Evolutionary conservation across 2,797 vertebrate genomes (phyloP).

Genomic region (Mormyrus proboscirostris): DNA sequence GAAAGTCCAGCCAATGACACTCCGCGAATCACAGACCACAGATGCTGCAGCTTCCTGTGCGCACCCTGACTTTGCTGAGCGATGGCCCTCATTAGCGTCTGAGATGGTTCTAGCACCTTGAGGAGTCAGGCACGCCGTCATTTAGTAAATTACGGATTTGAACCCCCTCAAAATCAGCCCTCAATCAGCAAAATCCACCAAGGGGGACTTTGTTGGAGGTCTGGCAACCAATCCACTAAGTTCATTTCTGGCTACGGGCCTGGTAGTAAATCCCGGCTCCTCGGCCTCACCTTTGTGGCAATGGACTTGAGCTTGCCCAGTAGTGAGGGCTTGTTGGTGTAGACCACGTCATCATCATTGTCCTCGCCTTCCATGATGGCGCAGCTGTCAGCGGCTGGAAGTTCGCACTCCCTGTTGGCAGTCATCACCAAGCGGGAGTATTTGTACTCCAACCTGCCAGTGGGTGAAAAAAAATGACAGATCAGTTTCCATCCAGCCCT

Average conservation of each 20-base stretch:
- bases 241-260: neutral
- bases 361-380: conserved; percentile 98
- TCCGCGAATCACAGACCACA: neutral
- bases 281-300: conserved; percentile 78
- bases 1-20: neutral
- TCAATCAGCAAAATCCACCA: neutral
- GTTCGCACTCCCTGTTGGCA: conserved; percentile 88
- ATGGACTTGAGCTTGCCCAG: conserved; percentile 89
- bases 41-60: neutral
- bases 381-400: conserved; percentile 92
- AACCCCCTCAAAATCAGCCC: neutral
- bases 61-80: neutral
- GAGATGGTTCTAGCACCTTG: neutral
- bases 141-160: neutral
- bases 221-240: neutral
- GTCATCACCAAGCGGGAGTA: conserved; percentile 95
- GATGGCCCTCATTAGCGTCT: neutral
- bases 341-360: conserved; percentile 76
- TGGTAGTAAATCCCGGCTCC: neutral
- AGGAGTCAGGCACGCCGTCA: neutral
- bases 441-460: conserved; percentile 84
- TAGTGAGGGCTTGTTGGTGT: conserved; percentile 86
- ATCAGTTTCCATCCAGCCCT: neutral
- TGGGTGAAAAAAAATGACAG: neutral
- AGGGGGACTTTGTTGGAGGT: neutral